Percentiles rank a stretch among this genome's conserved stretches.
These are phyloP conservation scores for Brienomyrus longianalis DNA, from an alignment of 2,113 vertebrate species.

Conservation along the genomic window DNA sequence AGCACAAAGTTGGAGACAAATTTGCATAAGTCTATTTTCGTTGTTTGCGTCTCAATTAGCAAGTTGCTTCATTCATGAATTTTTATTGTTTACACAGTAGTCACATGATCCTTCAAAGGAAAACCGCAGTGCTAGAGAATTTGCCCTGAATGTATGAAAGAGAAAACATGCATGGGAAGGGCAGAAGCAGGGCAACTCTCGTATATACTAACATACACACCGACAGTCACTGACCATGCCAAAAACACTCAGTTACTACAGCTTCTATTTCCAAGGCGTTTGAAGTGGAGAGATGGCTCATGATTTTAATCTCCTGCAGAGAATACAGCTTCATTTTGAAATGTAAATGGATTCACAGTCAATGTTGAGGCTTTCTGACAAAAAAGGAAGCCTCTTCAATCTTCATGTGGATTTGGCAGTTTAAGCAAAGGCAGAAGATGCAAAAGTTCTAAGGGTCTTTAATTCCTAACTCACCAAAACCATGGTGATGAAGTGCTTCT, in stretches of 20 bases:
- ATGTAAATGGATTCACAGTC: conserved; percentile 26
- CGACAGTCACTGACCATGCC: conserved; percentile 18
- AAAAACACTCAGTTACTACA: conserved; percentile 26
- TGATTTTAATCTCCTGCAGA: conserved; percentile 15
- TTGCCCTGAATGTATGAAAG: background rate
- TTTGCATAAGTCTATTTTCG: background rate
- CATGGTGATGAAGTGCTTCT: conserved; percentile 30
- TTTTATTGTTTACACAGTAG: background rate
- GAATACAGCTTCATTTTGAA: conserved; percentile 13
- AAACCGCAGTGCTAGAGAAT: background rate
- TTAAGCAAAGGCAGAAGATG: background rate
- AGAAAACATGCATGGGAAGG: background rate
- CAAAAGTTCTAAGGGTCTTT: conserved; percentile 13
- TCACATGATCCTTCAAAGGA: background rate
- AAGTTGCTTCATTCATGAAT: background rate
- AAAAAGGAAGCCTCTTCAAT: conserved; percentile 1
- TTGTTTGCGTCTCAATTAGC: background rate
- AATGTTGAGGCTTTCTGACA: background rate
- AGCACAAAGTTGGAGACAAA: background rate
- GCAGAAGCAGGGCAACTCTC: background rate
- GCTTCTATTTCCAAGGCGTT: conserved; percentile 35
- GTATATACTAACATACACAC: background rate
- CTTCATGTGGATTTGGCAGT: conserved; percentile 19
- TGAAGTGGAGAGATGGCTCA: conserved; percentile 13
- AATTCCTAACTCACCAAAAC: conserved; percentile 21